Base-by-base conservation (phyloP, 1,140 invertebrate species). In the Scylla paramamosain region DNA sequence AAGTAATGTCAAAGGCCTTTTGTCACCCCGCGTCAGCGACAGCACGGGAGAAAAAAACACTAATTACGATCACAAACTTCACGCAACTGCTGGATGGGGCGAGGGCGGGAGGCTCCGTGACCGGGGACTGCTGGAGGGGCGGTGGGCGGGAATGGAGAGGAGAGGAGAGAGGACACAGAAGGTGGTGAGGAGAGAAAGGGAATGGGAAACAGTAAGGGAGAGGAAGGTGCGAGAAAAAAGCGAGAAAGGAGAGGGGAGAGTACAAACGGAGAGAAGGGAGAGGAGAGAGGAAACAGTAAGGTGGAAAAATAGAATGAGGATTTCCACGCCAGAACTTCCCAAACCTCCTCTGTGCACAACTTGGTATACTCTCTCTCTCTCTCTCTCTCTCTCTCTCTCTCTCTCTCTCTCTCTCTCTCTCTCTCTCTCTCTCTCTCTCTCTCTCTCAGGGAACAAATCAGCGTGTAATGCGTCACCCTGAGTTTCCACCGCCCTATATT, bases 381-480 rank as follows among this genome's bases (percentile, higher is more conserved):
- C 31, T 67, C 32, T 86, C 84, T 91, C 89, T 91, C 45, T 91
- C 89, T 48, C 89, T 91, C 89, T 48, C 31, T 91, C 89, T 48
- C 89, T 91, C 89, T 48, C 89, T 89, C 87, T 39, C 32, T 89
- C 87, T 39, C 87, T 89, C 87, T 31, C 32, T 59, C 52, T 12
- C 52, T 12, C 52, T 59, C 52, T 59, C 52, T 20, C 32, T 32
- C 32, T n/a, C 87, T n/a, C 87, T 32, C 87, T 31, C 87, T 32
- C 87, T 39, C 87, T 39, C 87, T 31, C 3, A 16, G 86, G 28
- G 28, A 88, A 88, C 45, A 48, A 88, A 88, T 45, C 87, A 2
- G 12, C 87, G 32, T 25, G 32, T 48, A 45, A 48, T 88, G 87
- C 87, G 20, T 45, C 32, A 45, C 87, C 87, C 20, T 39, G 31